Evolutionary conservation across 2,113 vertebrate genomes (phyloP).

Genomic region (Megalops atlanticus): DNA sequence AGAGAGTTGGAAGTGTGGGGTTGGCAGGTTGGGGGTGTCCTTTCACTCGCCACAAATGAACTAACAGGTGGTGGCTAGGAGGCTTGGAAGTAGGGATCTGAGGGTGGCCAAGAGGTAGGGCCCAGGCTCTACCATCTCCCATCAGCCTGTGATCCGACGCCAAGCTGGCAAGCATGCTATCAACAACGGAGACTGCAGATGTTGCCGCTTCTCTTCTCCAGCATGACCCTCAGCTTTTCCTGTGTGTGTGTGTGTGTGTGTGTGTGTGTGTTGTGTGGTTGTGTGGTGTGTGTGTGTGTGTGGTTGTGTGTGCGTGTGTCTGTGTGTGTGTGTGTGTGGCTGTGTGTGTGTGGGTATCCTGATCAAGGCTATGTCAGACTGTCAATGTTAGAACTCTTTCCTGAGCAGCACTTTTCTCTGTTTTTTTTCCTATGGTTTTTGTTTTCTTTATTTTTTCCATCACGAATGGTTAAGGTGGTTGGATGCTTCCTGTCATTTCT

Average conservation of each 20-base stretch:
- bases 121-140: slow-evolving; percentile 66
- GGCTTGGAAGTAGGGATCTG: slow-evolving; percentile 72
- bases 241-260: neutral
- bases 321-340: slow-evolving; percentile 21
- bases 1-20: slow-evolving; percentile 43
- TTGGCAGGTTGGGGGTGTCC: slow-evolving; percentile 62
- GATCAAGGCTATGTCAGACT: slow-evolving; percentile 66
- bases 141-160: slow-evolving; percentile 73
- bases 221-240: slow-evolving; percentile 69
- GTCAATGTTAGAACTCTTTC: slow-evolving; percentile 64
- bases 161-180: slow-evolving; percentile 76
- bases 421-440: neutral
- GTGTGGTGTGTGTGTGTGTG: slow-evolving; percentile 25
- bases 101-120: slow-evolving; percentile 74
- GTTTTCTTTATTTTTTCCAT: slow-evolving; percentile 8
- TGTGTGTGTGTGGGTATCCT: slow-evolving; percentile 51
- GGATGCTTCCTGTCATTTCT: too few species aligned
- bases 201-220: slow-evolving; percentile 74
- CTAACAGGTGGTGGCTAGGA: slow-evolving; percentile 78
- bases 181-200: slow-evolving; percentile 78
- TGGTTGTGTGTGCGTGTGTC: slow-evolving; percentile 9
- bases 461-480: too few species aligned
- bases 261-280: too few species aligned
- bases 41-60: slow-evolving; percentile 64
- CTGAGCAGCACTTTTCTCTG: slow-evolving; percentile 44